These are phyloP conservation scores for Argynnis bischoffii DNA, from an alignment of 2,888 invertebrate species.

Conservation along the genomic window DNA sequence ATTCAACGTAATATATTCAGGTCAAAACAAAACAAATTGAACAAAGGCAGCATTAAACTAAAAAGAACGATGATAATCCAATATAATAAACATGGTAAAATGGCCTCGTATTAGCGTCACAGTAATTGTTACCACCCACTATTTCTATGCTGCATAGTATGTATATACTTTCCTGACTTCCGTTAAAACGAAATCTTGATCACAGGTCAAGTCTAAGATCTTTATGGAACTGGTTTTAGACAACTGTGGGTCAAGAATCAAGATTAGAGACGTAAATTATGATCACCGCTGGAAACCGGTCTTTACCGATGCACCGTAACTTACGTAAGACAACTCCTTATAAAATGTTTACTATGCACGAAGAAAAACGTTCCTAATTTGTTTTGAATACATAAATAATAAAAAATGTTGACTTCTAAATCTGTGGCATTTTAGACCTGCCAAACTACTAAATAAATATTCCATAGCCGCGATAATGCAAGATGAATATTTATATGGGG, in stretches of 20 bases:
- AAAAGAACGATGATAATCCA: conserved; percentile 14
- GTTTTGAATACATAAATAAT: too few species aligned
- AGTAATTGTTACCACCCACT: conserved; percentile 48
- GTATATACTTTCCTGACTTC: conserved; percentile 47
- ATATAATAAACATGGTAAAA: conserved; percentile 11
- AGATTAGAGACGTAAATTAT: conserved; percentile 72
- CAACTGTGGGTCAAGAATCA: conserved; percentile 78
- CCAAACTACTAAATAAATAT: too few species aligned
- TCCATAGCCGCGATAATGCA: too few species aligned
- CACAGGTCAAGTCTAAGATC: conserved; percentile 51
- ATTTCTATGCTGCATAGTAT: conserved; percentile 23
- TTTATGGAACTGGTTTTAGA: conserved; percentile 59
- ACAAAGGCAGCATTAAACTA: conserved; percentile 10
- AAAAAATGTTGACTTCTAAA: too few species aligned
- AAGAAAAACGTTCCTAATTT: too few species aligned
- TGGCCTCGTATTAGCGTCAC: conserved; percentile 10
- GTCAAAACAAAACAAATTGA: conserved; percentile 14
- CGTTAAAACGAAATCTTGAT: conserved; percentile 54
- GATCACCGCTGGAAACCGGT: conserved; percentile 64
- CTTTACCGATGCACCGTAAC: conserved; percentile 59
- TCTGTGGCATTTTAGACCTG: too few species aligned
- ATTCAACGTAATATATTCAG: conserved; percentile 5
- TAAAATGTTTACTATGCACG: neutral
- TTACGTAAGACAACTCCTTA: conserved; percentile 32
- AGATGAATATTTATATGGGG: too few species aligned